Conservation (phyloP, 1,140 invertebrate species). For the silkworm (Bombyx mori) region DNA sequence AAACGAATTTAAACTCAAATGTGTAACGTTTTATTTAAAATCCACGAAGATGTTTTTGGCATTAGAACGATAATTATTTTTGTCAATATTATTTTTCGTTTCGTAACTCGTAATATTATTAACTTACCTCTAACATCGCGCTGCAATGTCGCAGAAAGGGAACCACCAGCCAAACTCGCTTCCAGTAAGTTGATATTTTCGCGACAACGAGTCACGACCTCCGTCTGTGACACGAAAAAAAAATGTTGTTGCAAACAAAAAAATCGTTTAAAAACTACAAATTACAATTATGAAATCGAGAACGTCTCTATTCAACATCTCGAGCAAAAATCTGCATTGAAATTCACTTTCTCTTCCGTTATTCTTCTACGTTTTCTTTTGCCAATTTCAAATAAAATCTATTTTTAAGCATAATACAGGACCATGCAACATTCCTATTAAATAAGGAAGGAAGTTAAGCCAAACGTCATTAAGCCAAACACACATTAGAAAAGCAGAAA, state of each 20-base stretch:
- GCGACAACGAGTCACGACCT: slow-evolving; percentile 55
- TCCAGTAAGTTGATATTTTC: slow-evolving; percentile 64
- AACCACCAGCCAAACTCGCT: slow-evolving; percentile 43
- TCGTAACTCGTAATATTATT: neutral
- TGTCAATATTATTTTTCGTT: neutral
- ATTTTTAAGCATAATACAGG: too few relatives aligned
- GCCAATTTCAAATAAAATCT: too few relatives aligned
- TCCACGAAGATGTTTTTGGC: too few relatives aligned
- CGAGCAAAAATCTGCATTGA: too few relatives aligned
- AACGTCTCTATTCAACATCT: too few relatives aligned
- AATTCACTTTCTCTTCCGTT: too few relatives aligned
- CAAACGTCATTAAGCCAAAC: slow-evolving; percentile 33
- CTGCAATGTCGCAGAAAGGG: slow-evolving; percentile 44
- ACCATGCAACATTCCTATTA: too few relatives aligned
- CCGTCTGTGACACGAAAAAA: slow-evolving; percentile 60
- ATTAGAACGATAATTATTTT: too few relatives aligned
- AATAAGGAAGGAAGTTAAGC: neutral
- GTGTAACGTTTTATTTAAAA: too few relatives aligned
- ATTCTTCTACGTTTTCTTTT: too few relatives aligned
- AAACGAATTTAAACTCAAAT: too few relatives aligned
- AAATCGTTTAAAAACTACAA: neutral
- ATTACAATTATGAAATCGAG: too few relatives aligned
- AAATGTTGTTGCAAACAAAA: slow-evolving; percentile 38
- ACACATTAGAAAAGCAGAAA: slow-evolving; percentile 40
- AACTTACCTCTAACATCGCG: slow-evolving; percentile 58